Evolutionary conservation across 2,888 invertebrate species (phyloP), one percentile per base, ranked within the genome.

Genomic region (Caenorhabditis zanzibari): DNA sequence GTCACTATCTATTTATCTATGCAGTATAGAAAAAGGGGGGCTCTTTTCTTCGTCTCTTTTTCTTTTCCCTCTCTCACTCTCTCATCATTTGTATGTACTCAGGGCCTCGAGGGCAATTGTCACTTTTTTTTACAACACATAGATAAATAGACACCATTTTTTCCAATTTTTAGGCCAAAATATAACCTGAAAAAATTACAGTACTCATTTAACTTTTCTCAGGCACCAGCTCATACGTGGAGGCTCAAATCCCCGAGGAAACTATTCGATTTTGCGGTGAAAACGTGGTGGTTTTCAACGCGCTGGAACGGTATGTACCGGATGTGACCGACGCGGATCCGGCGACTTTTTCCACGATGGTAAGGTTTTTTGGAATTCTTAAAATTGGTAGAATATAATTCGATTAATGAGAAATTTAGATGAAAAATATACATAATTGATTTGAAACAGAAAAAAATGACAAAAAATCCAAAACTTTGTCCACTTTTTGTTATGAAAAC

Each of bases 211-310:
- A 5, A 58, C 32, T 16, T 56, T 26, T 79, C 79, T 1, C 75
- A 84, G 84, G 75, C 2, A 59, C 52, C 44, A 28, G 32, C 16
- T n/a, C 73, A 12, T 69, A 28, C 54, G 84, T 82, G 16, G 86
- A 87, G 35, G 82, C 85, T 1, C 71, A 85, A 12, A 82, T 91
- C 19, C 87, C 85, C 6, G 90, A 90, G 52, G 90, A 90, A 52
- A 87, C 89, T 22, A 81, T 90, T 52, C 88, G 91, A 2, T 91
- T 90, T 77, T 88, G 90, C 41, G 89, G 90, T 10, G 91, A 91
- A 79, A 91, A 91, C 73, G 85, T 91, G 0, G 71, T 91, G 24
- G 80, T 89, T 9, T 91, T 91, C 82, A 81, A 85, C 16, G 82
- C 82, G 0, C 68, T 91, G 59, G 89, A 90, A 59, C 38, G 88